Evolutionary conservation across 2,888 invertebrate species (phyloP).

Genomic region (Pollenia griseotomentosa): DNA sequence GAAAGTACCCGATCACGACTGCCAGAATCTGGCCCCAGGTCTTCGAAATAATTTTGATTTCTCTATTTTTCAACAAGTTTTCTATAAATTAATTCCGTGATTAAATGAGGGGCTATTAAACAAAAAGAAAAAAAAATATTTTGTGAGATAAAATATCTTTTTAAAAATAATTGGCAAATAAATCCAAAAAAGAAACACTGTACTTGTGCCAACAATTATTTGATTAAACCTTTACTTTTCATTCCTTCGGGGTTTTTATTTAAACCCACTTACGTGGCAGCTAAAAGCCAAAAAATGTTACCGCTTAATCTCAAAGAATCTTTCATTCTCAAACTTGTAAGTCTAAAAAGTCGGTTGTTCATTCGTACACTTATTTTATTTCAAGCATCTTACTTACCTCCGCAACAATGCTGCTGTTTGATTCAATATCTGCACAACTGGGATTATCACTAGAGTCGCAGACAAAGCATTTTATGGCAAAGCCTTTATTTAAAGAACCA

Average conservation of each 20-base stretch:
- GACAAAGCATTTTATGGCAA: constrained; percentile 85
- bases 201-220: not conserved
- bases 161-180: too few relatives aligned
- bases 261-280: not conserved
- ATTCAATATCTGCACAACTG: constrained; percentile 84
- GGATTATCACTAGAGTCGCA: constrained; percentile 86
- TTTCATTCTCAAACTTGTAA: not conserved
- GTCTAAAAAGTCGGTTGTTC: not conserved
- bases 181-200: not conserved
- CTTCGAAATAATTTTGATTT: too few relatives aligned
- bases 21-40: too few relatives aligned
- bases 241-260: constrained; percentile 7
- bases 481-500: constrained; percentile 78
- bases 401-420: constrained; percentile 80
- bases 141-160: too few relatives aligned
- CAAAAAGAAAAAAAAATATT: too few relatives aligned
- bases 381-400: constrained; percentile 78
- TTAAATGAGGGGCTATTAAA: too few relatives aligned
- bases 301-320: constrained; percentile 3
- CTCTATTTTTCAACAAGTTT: too few relatives aligned
- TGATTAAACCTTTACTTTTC: not conserved
- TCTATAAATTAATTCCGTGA: too few relatives aligned
- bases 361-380: not conserved
- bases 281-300: not conserved
- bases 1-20: too few relatives aligned